These are phyloP conservation scores for Tromatobia lineatoria DNA, from an alignment of 2,888 invertebrate species.

Conservation along the genomic window DNA sequence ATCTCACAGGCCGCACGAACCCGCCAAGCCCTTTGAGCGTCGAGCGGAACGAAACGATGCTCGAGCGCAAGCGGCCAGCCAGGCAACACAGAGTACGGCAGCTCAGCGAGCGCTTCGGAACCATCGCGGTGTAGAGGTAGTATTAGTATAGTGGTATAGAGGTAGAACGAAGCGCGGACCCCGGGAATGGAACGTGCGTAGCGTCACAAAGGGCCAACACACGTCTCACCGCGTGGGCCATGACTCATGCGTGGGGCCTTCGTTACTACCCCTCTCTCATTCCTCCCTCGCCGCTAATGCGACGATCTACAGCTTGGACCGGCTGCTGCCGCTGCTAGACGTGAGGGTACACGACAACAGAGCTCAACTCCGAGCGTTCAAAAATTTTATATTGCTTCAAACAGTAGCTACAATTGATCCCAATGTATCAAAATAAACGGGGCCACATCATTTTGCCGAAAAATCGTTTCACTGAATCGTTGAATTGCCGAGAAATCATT, in stretches of 20 bases:
- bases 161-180: conserved; percentile 54
- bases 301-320: conserved; percentile 63
- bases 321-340: conserved; percentile 46
- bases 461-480: too few species aligned
- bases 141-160: conserved; percentile 28
- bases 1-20: conserved; percentile 26
- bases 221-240: conserved; percentile 78
- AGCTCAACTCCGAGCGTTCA: background rate
- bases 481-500: too few species aligned
- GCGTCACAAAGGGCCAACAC: conserved; percentile 74
- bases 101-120: conserved; percentile 9
- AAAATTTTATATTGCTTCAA: background rate
- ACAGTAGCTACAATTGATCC: background rate
- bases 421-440: background rate
- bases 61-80: conserved; percentile 37
- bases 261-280: conserved; percentile 57
- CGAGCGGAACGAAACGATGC: conserved; percentile 60
- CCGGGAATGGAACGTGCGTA: conserved; percentile 72
- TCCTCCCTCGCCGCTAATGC: conserved; percentile 61
- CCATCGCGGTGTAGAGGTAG: conserved; percentile 15
- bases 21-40: conserved; percentile 61
- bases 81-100: conserved; percentile 10
- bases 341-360: conserved; percentile 10
- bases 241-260: conserved; percentile 79
- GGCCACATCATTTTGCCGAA: too few species aligned